Evolutionary conservation across 1,140 invertebrate genomes (phyloP), one percentile per base, ranked within the genome.

Genomic region (Aporrectodea caliginosa): DNA sequence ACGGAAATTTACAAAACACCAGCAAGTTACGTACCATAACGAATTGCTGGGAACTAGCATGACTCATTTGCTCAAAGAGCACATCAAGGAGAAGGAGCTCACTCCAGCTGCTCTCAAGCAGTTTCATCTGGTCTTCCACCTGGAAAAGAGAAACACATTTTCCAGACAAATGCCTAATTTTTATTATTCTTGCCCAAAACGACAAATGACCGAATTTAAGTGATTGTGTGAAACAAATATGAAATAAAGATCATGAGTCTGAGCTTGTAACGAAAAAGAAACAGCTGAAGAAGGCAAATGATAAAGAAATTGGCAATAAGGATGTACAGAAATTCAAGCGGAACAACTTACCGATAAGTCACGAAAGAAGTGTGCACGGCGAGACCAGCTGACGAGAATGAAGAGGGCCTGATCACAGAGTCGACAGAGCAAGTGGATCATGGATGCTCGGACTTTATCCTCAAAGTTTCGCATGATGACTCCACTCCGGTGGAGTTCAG

Each of bases 61-160:
- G 96, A 89, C 97, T 94, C 91, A 98, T 93, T 85, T 96, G 92
- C 87, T 98, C 95, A 89, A 98, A 96, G 83, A 98, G 92, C 88
- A 98, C 95, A 86, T 99, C 97, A 78, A 99, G 89, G 78, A 99
- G 95, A 83, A 98, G 88, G 93, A 99, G 96, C 86, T 98, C 96
- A 81, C 95, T 98, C 97, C 96, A 98, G 33, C 95, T 96, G 87
- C 97, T 93, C 89, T 98, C 96, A 77, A 98, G 91, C 35, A 98
- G 90, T 89, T 98, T 98, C 96, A 98, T 98, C 90, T 98, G 97
- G 90, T 98, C 96, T 87, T 98, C 96, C 85, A 98, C 96, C 96
- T 98, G 88, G 0, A 34, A 31, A 58, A 58, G 22, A 6, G 22
- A 58, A 12, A 58, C n/a, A n/a, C n/a, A n/a, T n/a, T n/a, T n/a